These are phyloP conservation scores for Colinus virginianus DNA, from an alignment of 2,113 vertebrate genomes.

Conservation along the genomic window DNA sequence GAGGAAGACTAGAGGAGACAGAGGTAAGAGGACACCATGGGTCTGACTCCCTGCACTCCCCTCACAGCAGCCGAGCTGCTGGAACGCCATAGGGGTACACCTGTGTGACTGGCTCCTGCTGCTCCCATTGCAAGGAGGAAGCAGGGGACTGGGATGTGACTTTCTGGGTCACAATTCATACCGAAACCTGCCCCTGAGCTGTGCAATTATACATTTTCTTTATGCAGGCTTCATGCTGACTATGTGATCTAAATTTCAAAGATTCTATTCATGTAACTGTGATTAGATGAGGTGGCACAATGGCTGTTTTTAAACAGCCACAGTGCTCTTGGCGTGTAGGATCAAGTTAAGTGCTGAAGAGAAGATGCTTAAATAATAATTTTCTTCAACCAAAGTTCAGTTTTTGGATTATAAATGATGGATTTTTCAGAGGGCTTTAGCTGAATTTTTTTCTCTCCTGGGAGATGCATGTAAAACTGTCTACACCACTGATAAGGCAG, in stretches of 20 bases:
- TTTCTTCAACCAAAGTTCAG: background rate
- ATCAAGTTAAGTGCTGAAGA: background rate
- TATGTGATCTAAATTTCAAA: constrained; percentile 56
- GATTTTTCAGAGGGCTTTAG: background rate
- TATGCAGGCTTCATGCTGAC: constrained; percentile 39
- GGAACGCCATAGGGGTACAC: background rate
- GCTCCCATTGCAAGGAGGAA: background rate
- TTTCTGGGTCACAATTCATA: constrained; percentile 46
- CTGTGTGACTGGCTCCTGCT: background rate
- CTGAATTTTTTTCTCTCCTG: background rate
- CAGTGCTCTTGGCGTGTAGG: background rate
- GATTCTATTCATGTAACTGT: constrained; percentile 23
- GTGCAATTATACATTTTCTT: constrained; percentile 36
- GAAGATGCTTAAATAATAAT: constrained; percentile 3
- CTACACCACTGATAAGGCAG: background rate
- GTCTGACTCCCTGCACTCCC: background rate
- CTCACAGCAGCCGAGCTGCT: background rate
- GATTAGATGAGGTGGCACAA: constrained; percentile 39
- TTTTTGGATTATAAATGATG: background rate
- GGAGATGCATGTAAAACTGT: background rate
- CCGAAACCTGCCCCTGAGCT: background rate
- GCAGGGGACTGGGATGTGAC: constrained; percentile 6
- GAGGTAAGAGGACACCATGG: background rate
- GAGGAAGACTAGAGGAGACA: background rate
- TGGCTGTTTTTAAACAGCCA: background rate